Evolutionary conservation across 1,140 invertebrate genomes (phyloP), one percentile per base, ranked within the genome.

Genomic region (Subanguina moxae): DNA sequence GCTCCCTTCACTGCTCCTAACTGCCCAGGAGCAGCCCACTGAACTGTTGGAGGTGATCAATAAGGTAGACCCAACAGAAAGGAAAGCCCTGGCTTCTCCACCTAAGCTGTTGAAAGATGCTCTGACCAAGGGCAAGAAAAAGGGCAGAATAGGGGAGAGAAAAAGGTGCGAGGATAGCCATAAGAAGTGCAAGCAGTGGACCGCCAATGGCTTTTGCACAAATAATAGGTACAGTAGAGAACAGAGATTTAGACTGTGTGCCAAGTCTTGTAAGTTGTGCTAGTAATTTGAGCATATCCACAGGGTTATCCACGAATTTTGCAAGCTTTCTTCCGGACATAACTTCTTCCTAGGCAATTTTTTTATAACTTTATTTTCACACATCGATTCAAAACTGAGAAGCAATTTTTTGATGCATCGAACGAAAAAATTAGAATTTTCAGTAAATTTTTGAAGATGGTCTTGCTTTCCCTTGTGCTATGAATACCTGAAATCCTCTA

Each of bases 231-330:
- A 32, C 28, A 61, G 58, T n/a, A n/a, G 27, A 30, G 58, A 61
- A n/a, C 28, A 61, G 27, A 30, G 58, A 61, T 43, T 25, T 61
- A 19, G 58, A 30, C n/a, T 61, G 19, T 61, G 58, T 61, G 28
- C 58, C 28, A 61, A 61, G 28, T 61, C 58, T 25, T 61, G 58
- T 30, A 43, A 61, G 8, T 61, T 61, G 28, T 61, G 58, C 28
- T 52, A 25, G 23, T 19, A 19, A 19, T 3, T 52, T 21, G n/a
- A 8, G 48, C 17, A 52, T 25, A n/a, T 45, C n/a, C n/a, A n/a
- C n/a, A n/a, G n/a, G n/a, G n/a, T n/a, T n/a, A n/a, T n/a, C n/a
- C n/a, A n/a, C n/a, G n/a, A n/a, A n/a, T n/a, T n/a, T n/a, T n/a
- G n/a, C n/a, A n/a, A n/a, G n/a, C n/a, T n/a, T n/a, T n/a, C n/a